Evolutionary conservation across 2,888 invertebrate species (phyloP), one percentile per base, ranked within the genome.

Genomic region (Ornithoptera priamus): DNA sequence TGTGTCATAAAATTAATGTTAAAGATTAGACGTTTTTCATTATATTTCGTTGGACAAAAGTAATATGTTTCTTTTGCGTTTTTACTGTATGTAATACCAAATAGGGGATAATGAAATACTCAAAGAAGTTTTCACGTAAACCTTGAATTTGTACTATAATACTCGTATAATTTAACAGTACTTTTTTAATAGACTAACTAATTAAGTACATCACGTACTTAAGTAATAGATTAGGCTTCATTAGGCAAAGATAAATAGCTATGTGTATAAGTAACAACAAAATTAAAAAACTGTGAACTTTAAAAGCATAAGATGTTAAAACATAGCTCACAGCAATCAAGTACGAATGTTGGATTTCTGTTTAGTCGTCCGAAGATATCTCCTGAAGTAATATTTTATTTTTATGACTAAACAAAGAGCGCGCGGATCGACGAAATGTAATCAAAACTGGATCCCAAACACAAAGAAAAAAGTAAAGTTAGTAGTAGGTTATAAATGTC

Each of bases 291-390:
- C 42, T 12, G 1, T 42, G 12, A 10, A 42, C 42, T 12, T 42
- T 42, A 42, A 42, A 42, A 42, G 42, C 10, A 42, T 42, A 42
- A 8, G 0, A 42, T 12, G 42, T 42, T 42, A 42, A 42, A 42
- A 42, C 42, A 7, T 12, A 42, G 42, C 42, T 42, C 6, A 18
- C 53, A 1, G 15, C 18, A 53, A 53, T 53, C 53, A n/a, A 53
- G 18, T 53, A 46, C 15, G 46, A n/a, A n/a, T n/a, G 53, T 53
- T 53, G 8, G 53, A 18, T 18, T n/a, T n/a, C 8, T 53, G 7
- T n/a, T 18, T 18, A 53, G 56, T n/a, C 15, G 24, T 75, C 81
- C 76, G 75, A 78, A 79, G 79, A 79, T 78, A 75, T 72, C 75
- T 76, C 77, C 18, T n/a, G 4, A 4, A 53, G n/a, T 50, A 53